Base-by-base conservation (phyloP, 2,888 invertebrate genomes). In the Xanthia icteritia region DNA sequence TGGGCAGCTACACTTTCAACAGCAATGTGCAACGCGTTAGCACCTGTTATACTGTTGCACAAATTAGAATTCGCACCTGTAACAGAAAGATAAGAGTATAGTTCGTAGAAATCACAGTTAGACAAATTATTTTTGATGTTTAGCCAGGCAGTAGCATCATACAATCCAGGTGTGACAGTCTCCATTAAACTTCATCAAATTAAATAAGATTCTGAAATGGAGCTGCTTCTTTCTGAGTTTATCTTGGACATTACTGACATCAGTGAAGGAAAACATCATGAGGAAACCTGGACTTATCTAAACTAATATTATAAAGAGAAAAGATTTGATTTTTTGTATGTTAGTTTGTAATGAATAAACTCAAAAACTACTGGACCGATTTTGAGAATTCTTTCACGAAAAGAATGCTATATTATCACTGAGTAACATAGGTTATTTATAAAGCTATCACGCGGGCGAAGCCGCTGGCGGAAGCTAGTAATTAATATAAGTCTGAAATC, bases 21-120 rank as follows among this genome's bases (percentile, higher is more conserved):
- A 65, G 97, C 97, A 76, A 97, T 95, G 87, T 98, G 98, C n/a
- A 98, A 92, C 0, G 97, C 97, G 73, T 93, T 97, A n/a, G 95
- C 94, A 20, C 97, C 97, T 6, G 97, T 97, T 84, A 97, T 93
- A 82, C 94, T 96, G 87, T 97, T 97, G 75, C 94, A 93, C 1
- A 95, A 94, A 88, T 97, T 97, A 6, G 96, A 95, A 87, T 96
- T 95, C 42, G 97, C 97, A 88, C 97, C 97, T 97, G 92, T 54
- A 94, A 94, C 77, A 77, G 56, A 36, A 60, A 6, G 17, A 67
- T 9, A 66, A 66, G 27, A 45, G 27, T 20, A 13, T 42, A 42
- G 2, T 64, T 64, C 45, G 11, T n/a, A n/a, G n/a, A 42, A 65
- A 65, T 27, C 11, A 39, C 27, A 42, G 27, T 42, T 5, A 0